Percentiles rank a stretch among this genome's conserved stretches.
Conservation (phyloP, 2,113 vertebrate species). For the Entelurus aequoreus region DNA sequence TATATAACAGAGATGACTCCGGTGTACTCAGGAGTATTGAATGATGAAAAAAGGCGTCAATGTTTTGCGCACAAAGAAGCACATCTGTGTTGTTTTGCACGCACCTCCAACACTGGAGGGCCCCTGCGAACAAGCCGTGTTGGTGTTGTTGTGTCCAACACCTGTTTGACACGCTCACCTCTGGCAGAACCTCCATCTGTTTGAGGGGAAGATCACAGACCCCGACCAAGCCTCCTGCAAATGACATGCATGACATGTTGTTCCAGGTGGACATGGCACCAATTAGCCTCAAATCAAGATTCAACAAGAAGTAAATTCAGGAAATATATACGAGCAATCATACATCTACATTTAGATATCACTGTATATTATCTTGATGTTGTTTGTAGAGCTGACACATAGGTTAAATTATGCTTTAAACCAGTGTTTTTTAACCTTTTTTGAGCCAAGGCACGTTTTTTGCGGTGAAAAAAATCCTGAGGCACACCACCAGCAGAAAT, state of each 20-base stretch:
- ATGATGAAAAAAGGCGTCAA: background rate
- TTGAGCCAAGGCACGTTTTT: too few relatives aligned
- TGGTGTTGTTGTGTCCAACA: slow-evolving; percentile 42
- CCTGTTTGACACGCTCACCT: slow-evolving; percentile 34
- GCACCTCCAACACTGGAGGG: slow-evolving; percentile 19
- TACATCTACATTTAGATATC: too few relatives aligned
- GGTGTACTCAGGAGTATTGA: background rate
- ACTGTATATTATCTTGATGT: too few relatives aligned
- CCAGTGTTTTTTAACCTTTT: too few relatives aligned
- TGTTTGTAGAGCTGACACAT: too few relatives aligned
- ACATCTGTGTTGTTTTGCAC: slow-evolving; percentile 46
- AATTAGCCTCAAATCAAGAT: slow-evolving; percentile 10
- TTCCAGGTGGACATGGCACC: slow-evolving; percentile 46
- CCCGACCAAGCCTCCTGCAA: slow-evolving; percentile 25
- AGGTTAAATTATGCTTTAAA: too few relatives aligned
- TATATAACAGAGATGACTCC: slow-evolving; percentile 33
- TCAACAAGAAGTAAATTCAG: too few relatives aligned
- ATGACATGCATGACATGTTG: slow-evolving; percentile 30
- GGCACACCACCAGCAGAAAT: too few relatives aligned
- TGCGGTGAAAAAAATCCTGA: too few relatives aligned
- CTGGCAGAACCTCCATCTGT: slow-evolving; percentile 26
- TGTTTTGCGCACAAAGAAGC: slow-evolving; percentile 17
- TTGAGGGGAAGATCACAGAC: slow-evolving; percentile 25
- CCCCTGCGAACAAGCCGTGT: background rate
- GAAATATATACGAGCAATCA: too few relatives aligned